Evolutionary conservation across 2,888 invertebrate species (phyloP).

Genomic region (Incurvaria masculella): DNA sequence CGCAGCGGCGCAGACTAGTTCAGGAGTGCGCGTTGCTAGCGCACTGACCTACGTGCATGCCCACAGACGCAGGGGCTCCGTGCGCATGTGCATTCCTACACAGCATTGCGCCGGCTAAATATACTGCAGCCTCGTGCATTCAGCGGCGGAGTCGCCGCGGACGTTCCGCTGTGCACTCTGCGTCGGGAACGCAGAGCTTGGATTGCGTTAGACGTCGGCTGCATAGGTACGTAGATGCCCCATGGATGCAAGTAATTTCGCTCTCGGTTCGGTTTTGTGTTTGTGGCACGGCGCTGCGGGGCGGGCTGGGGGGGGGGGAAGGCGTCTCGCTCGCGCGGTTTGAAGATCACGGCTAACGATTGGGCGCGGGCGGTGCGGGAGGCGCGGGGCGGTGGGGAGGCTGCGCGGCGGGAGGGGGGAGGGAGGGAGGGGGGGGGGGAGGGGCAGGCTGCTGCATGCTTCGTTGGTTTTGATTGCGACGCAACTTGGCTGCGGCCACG

Average conservation of each 20-base stretch:
- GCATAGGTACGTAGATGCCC: slow-evolving; percentile 51
- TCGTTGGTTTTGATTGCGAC: not conserved
- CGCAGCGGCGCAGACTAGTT: slow-evolving; percentile 52
- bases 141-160: not conserved
- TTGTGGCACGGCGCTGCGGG: slow-evolving; percentile 40
- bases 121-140: slow-evolving; percentile 29
- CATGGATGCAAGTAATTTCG: slow-evolving; percentile 50
- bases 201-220: not conserved
- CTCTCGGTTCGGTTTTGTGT: slow-evolving; percentile 57
- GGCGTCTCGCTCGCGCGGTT: not conserved
- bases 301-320: not conserved
- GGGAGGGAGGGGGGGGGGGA: not conserved
- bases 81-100: too few relatives aligned
- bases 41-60: slow-evolving; percentile 21
- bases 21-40: slow-evolving; percentile 51
- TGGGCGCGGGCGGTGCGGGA: slow-evolving; percentile 20
- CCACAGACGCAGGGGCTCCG: slow-evolving; percentile 51
- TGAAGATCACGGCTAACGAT: slow-evolving; percentile 59
- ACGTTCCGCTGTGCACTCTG: not conserved
- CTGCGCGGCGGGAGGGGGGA: not conserved
- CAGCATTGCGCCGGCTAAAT: slow-evolving; percentile 51
- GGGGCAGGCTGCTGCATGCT: not conserved
- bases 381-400: not conserved
- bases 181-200: slow-evolving; percentile 22
- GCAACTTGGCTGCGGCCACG: not conserved